phyloP scores from a whole-genome alignment of 2,888 invertebrate species.

The Vandiemenella viatica region DNA sequence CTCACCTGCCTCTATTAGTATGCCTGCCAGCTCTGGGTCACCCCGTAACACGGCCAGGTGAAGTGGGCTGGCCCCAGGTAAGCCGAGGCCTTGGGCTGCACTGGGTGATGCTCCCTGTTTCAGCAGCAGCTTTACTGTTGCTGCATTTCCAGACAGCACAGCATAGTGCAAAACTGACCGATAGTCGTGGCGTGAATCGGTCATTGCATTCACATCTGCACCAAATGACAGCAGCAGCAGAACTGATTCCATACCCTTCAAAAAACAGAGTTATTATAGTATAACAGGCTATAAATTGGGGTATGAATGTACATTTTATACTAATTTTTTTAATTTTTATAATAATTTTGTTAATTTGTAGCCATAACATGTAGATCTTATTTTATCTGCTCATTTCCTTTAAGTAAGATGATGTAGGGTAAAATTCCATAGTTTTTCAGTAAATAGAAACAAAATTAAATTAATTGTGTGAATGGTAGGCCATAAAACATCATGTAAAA shows the following conservation, averaged over 20 bases:
- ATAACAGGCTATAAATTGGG: too few relatives aligned
- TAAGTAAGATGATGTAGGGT: too few relatives aligned
- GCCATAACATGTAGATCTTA: too few relatives aligned
- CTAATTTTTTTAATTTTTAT: too few relatives aligned
- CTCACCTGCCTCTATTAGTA: slow-evolving; percentile 60
- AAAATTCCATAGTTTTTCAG: too few relatives aligned
- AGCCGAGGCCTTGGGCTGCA: slow-evolving; percentile 42
- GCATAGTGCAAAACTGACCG: slow-evolving; percentile 82
- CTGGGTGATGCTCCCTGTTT: slow-evolving; percentile 67
- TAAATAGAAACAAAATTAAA: too few relatives aligned
- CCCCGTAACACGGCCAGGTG: slow-evolving; percentile 76
- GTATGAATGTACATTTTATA: too few relatives aligned
- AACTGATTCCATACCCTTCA: slow-evolving; percentile 58
- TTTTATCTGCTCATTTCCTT: too few relatives aligned
- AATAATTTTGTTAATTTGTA: too few relatives aligned
- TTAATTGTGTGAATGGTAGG: too few relatives aligned
- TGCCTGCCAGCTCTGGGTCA: slow-evolving; percentile 52
- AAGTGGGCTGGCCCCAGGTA: slow-evolving; percentile 66
- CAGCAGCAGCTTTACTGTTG: slow-evolving; percentile 61
- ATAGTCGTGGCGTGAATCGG: slow-evolving; percentile 73
- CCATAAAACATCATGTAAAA: too few relatives aligned
- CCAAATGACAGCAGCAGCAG: slow-evolving; percentile 61
- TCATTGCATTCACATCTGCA: slow-evolving; percentile 73
- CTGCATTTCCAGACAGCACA: slow-evolving; percentile 59
- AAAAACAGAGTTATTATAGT: too few relatives aligned